Conservation (phyloP, 2,888 invertebrate genomes). For the Sycophila texana region DNA sequence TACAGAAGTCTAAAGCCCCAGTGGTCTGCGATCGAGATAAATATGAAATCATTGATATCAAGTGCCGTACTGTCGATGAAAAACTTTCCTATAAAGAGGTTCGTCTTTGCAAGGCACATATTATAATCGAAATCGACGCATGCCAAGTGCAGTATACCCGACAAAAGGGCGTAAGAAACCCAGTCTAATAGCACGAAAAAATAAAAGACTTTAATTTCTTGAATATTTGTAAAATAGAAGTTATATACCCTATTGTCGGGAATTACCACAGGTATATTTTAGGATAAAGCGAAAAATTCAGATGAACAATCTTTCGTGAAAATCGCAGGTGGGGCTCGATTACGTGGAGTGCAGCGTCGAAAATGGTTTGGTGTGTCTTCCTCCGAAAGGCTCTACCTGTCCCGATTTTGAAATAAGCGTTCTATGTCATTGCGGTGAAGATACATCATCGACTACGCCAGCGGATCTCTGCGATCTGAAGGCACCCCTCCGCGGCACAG, state of each 20-base stretch:
- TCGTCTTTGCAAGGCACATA: background rate
- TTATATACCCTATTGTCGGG: too few relatives aligned
- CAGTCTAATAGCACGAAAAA: too few relatives aligned
- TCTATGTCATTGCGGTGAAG: constrained; percentile 79
- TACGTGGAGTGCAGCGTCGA: constrained; percentile 85
- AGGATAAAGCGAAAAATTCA: too few relatives aligned
- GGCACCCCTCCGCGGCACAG: constrained; percentile 76
- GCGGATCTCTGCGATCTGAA: constrained; percentile 71
- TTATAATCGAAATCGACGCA: too few relatives aligned
- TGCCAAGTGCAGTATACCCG: too few relatives aligned
- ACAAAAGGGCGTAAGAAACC: too few relatives aligned
- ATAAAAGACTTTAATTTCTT: too few relatives aligned
- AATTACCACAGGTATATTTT: too few relatives aligned
- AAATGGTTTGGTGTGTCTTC: constrained; percentile 76
- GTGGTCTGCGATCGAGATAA: constrained; percentile 78
- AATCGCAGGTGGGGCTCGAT: constrained; percentile 75
- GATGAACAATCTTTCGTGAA: too few relatives aligned
- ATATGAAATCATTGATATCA: constrained; percentile 83
- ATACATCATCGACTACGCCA: constrained; percentile 22
- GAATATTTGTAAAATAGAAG: too few relatives aligned
- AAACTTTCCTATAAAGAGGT: constrained; percentile 71
- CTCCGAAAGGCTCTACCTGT: constrained; percentile 76
- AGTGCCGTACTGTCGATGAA: constrained; percentile 83
- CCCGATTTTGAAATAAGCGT: constrained; percentile 91
- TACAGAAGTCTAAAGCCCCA: constrained; percentile 75